Evolutionary conservation across 2,888 invertebrate species (phyloP).

Genomic region (Kryphioiulus occultus): DNA sequence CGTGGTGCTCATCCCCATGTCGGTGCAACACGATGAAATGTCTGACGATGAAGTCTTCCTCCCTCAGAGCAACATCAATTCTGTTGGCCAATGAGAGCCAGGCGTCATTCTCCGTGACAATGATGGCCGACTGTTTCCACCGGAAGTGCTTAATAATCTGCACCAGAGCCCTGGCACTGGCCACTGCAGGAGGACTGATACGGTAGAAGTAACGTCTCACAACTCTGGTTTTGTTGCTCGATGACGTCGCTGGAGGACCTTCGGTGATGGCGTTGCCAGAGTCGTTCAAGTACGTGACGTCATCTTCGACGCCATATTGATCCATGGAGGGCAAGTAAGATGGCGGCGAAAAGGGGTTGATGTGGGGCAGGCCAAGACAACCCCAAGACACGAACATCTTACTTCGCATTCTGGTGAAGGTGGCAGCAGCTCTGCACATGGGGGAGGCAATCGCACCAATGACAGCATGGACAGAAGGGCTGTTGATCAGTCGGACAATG

Average conservation of each 20-base stretch:
- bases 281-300: neutral
- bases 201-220: conserved; percentile 51
- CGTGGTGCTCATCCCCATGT: conserved; percentile 47
- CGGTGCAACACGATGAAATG: conserved; percentile 53
- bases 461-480: conserved; percentile 50
- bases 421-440: conserved; percentile 52
- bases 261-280: neutral
- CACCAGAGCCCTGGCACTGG: conserved; percentile 53
- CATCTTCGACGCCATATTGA: neutral
- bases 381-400: conserved; percentile 54
- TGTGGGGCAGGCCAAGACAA: conserved; percentile 50
- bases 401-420: conserved; percentile 49
- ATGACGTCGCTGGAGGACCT: neutral
- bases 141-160: conserved; percentile 53
- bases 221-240: neutral
- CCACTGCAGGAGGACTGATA: conserved; percentile 52
- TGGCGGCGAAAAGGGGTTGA: conserved; percentile 39
- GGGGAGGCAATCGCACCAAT: conserved; percentile 51
- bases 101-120: conserved; percentile 52
- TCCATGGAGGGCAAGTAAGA: conserved; percentile 19
- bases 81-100: conserved; percentile 53
- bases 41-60: conserved; percentile 52
- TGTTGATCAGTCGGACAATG: conserved; percentile 51
- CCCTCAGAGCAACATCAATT: conserved; percentile 53
- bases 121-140: conserved; percentile 54